Evolutionary conservation across 2,113 vertebrate species (phyloP), one percentile per base, ranked within the genome.

Genomic region (Dromaius novaehollandiae): DNA sequence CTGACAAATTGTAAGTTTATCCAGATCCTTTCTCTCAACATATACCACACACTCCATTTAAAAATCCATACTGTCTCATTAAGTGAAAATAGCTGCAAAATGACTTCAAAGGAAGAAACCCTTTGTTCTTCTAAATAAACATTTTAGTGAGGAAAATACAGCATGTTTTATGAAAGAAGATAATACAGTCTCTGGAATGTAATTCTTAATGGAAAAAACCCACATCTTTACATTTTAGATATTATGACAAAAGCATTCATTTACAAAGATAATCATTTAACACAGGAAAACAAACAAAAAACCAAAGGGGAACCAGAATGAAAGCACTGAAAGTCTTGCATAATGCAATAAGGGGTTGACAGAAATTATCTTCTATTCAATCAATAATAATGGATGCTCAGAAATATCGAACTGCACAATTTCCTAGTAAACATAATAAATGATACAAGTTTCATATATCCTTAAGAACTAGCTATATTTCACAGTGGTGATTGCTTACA

Each of bases 1-100:
- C 11, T 93, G 74, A 91, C 42, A 86, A 82, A 74, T 46, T 92
- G 71, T 73, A 56, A 95, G 80, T 66, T 92, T 82, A 88, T 71
- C 74, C 28, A 96, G 61, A 96, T 16, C 38, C 82, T 93, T 88
- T 94, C 86, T 97, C 86, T 96, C 86, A 95, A 74, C 38, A 16
- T 83, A 96, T 44, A 86, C 71, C 36, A 15, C 53, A 74, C 44
- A 44, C 7, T 88, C 82, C 66, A 89, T 96, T 95, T 71, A 93
- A 89, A 94, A 92, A 95, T 92, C 88, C 61, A 77, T 93, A 92
- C n/a, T 51, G 64, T 30, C 40, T 69, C 70, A 69, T 92, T 81
- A 83, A 2, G 0, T 75, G 64, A 90, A 95, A 97, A 79, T 17
- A 86, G 55, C 53, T 89, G 32, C 53, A 96, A 94, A 97, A 82